Percentiles rank a stretch among this genome's conserved stretches.
phyloP scores from a whole-genome alignment of 1,140 invertebrate genomes.

The Metaphire vulgaris region DNA sequence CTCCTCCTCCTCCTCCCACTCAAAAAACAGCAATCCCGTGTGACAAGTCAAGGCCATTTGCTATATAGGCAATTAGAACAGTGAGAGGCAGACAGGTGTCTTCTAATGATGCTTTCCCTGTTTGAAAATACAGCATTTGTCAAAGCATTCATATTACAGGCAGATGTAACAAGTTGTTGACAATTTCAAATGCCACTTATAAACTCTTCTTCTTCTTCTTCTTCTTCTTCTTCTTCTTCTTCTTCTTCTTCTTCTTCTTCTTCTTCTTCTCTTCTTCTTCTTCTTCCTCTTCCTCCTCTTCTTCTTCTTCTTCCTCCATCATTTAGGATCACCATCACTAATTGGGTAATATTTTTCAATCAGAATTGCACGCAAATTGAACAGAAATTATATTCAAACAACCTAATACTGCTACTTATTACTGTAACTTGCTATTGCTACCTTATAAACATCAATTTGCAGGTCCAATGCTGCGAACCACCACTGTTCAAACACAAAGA shows the following conservation, averaged over 20 bases:
- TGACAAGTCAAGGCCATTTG: too few relatives aligned
- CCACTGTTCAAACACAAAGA: background rate
- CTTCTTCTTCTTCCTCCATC: constrained; percentile 13
- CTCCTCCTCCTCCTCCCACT: too few relatives aligned
- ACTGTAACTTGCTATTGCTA: too few relatives aligned
- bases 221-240: constrained; percentile 22
- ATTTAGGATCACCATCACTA: background rate
- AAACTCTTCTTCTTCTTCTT: constrained; percentile 9
- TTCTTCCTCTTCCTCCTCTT: constrained; percentile 16
- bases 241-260: constrained; percentile 2
- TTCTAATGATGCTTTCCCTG: background rate
- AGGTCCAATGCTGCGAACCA: background rate
- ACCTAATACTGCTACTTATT: too few relatives aligned
- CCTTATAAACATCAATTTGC: too few relatives aligned
- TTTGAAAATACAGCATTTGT: too few relatives aligned
- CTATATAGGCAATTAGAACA: too few relatives aligned
- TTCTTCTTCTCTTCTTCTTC: constrained; percentile 22
- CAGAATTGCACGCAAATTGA: background rate
- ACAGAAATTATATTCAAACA: too few relatives aligned
- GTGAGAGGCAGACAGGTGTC: too few relatives aligned
- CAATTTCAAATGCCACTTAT: background rate
- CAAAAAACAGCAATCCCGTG: too few relatives aligned
- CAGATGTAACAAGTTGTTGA: background rate
- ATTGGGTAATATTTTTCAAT: background rate
- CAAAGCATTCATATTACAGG: too few relatives aligned